These are phyloP conservation scores for Globodera rostochiensis DNA, from an alignment of 1,140 invertebrate genomes.

Conservation along the genomic window DNA sequence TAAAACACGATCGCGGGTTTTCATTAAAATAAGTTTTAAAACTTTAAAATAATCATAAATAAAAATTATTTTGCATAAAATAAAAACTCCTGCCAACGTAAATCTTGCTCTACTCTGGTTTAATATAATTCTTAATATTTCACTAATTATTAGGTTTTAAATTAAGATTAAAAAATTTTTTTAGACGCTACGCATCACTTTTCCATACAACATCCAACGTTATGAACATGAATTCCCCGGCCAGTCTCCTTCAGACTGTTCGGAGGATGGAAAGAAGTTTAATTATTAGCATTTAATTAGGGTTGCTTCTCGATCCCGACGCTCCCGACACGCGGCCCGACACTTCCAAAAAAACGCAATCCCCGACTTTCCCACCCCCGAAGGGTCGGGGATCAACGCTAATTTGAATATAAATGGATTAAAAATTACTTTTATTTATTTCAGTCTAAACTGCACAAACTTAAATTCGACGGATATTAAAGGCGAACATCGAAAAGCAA, in stretches of 20 bases:
- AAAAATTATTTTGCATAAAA: no score
- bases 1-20: slow-evolving; percentile 17
- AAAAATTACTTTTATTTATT: slow-evolving; percentile 48
- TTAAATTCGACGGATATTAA: slow-evolving; percentile 81
- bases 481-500: slow-evolving; percentile 93
- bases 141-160: no score
- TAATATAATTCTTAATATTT: no score
- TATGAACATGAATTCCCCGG: slow-evolving; percentile 89
- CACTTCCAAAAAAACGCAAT: no score
- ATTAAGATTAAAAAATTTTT: neutral
- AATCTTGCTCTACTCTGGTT: no score
- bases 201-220: slow-evolving; percentile 90
- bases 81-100: no score
- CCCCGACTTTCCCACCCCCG: no score
- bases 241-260: slow-evolving; percentile 88
- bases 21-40: neutral
- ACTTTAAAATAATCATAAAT: neutral
- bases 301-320: no score
- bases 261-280: slow-evolving; percentile 80
- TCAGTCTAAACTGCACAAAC: slow-evolving; percentile 81
- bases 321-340: no score
- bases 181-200: slow-evolving; percentile 88
- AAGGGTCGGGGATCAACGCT: no score
- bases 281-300: slow-evolving; percentile 67
- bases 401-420: neutral